Evolutionary conservation across 2,113 vertebrate species (phyloP), one percentile per base, ranked within the genome.

Genomic region (Notiomystis cincta): DNA sequence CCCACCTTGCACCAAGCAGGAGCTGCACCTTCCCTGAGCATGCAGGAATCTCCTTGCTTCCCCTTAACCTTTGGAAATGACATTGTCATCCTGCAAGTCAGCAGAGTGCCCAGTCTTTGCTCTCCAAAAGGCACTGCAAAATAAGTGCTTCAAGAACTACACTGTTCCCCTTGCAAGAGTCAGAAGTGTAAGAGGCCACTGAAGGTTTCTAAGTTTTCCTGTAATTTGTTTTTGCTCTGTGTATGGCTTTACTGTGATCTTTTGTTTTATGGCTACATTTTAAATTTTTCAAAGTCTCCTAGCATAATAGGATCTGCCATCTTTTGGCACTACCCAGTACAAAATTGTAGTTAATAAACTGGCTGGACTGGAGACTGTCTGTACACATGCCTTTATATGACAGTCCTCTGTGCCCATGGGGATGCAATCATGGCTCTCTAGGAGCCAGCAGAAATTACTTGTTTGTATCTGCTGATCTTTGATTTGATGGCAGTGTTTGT

Each of bases 391-490:
- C 35, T 83, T 84, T 79, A 51, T 60, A 48, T 61, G 70, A 79
- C 70, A 79, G 38, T 48, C 48, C 64, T 40, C 62, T 0, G 0
- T 42, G 58, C 66, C 78, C 70, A 22, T 64, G 56, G 75, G 87
- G 38, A 73, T 73, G n/a, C 50, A 94, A 69, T 89, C 75, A 38
- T 8, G 35, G 66, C 82, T 82, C 53, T 62, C 70, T 27, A 91
- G 89, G 66, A 96, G 78, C 77, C 87, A 57, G 58, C 37, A 85
- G 64, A 86, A 90, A 96, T 0, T 0, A 54, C 44, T 86, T 84
- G 86, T 87, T 94, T 92, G 72, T 78, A 53, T 89, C 89, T 87
- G 48, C 80, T 93, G 85, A 77, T 94, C 85, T 90, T 85, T 70
- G 69, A 33, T 95, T 89, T 90, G 82, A 65, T 71, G 93, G 38